Conservation (phyloP, 2,888 invertebrate species). For the Stomorhina lunata region DNA sequence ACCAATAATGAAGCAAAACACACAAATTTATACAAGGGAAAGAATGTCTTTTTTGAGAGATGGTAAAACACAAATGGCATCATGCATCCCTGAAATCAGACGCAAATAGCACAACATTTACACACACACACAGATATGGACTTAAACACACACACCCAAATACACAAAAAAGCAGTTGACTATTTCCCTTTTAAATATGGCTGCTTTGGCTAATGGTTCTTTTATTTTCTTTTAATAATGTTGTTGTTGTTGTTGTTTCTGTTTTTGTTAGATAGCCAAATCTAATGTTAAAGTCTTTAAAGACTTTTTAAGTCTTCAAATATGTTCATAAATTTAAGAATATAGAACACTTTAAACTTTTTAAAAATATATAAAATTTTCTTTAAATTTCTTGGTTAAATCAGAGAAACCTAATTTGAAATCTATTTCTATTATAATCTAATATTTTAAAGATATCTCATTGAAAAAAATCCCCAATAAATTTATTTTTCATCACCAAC, state of each 20-base stretch:
- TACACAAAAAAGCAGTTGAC: not conserved
- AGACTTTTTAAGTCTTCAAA: too few species aligned
- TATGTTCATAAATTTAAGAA: too few species aligned
- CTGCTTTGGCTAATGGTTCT: constrained; percentile 37
- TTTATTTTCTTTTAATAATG: too few species aligned
- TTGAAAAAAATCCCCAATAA: not conserved
- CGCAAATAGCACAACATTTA: constrained; percentile 22
- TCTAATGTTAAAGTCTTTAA: constrained; percentile 28
- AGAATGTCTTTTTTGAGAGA: not conserved
- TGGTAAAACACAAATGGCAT: constrained; percentile 52
- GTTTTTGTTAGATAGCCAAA: constrained; percentile 8
- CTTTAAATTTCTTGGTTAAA: constrained; percentile 9
- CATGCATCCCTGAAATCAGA: constrained; percentile 64
- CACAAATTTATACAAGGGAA: constrained; percentile 19
- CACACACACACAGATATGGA: constrained; percentile 8
- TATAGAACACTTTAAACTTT: too few species aligned
- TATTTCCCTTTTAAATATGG: constrained; percentile 46
- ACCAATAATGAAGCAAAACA: too few species aligned
- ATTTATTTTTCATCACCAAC: constrained; percentile 20
- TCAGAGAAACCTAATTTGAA: not conserved
- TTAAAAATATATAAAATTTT: too few species aligned
- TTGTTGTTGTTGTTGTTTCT: not conserved
- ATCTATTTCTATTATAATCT: constrained; percentile 15
- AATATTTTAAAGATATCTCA: not conserved
- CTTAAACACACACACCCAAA: not conserved